These are phyloP conservation scores for Drosophila gunungcola DNA, from an alignment of 1,140 invertebrate genomes.

Conservation along the genomic window DNA sequence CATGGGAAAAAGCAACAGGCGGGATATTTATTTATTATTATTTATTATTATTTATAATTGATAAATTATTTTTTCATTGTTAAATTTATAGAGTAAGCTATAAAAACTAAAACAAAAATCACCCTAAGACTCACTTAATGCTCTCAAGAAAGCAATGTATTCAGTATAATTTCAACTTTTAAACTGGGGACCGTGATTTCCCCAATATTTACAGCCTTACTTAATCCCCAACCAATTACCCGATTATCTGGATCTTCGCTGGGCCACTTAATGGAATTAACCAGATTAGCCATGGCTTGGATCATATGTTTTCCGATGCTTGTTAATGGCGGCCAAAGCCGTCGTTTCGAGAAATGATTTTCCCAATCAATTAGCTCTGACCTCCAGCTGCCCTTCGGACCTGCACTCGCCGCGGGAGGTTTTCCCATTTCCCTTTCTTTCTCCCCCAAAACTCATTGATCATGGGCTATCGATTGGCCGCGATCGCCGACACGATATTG, in stretches of 20 bases:
- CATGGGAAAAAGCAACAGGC: conserved; percentile 23
- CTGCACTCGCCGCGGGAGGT: conserved; percentile 35
- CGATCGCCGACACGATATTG: conserved; percentile 80
- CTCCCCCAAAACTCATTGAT: conserved; percentile 15
- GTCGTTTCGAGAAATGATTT: conserved; percentile 54
- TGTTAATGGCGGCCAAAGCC: conserved; percentile 33
- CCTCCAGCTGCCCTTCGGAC: conserved; percentile 57
- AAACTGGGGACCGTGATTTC: conserved; percentile 1
- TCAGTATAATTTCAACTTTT: neutral
- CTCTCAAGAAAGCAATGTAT: neutral
- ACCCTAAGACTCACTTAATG: neutral
- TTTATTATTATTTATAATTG: no score
- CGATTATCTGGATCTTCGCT: conserved; percentile 33
- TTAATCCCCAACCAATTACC: conserved; percentile 25
- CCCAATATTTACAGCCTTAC: conserved; percentile 1
- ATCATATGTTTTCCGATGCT: conserved; percentile 41
- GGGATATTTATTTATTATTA: no score
- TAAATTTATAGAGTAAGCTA: no score
- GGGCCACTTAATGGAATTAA: conserved; percentile 50
- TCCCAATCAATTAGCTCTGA: conserved; percentile 76
- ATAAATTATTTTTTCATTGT: neutral
- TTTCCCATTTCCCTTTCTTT: conserved; percentile 22
- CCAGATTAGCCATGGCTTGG: conserved; percentile 36
- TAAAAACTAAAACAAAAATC: neutral
- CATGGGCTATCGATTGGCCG: conserved; percentile 49